These are phyloP conservation scores for Baronia brevicornis DNA, from an alignment of 2,888 invertebrate genomes.

Conservation along the genomic window DNA sequence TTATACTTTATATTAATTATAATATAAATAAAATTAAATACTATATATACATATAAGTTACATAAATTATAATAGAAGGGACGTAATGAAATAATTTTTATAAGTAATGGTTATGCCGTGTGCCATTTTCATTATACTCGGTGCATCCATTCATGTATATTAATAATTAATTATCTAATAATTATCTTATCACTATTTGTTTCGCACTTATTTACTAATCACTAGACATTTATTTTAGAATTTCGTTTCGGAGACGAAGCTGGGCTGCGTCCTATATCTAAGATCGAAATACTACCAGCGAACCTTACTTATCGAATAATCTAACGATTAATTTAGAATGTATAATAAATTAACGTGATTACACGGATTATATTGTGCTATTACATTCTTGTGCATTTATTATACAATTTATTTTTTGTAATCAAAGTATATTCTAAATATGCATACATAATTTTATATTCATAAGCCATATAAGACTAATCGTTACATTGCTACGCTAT, in stretches of 20 bases:
- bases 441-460: too few species aligned
- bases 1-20: too few species aligned
- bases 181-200: conserved; percentile 25
- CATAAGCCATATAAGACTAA: too few species aligned
- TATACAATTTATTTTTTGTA: conserved; percentile 5
- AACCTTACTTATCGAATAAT: conserved; percentile 29
- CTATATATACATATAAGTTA: too few species aligned
- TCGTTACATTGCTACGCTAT: too few species aligned
- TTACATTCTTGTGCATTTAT: conserved; percentile 26
- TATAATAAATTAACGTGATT: conserved; percentile 28
- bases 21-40: too few species aligned
- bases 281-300: conserved; percentile 38
- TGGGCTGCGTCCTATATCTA: conserved; percentile 34
- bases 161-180: conserved; percentile 20
- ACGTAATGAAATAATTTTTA: too few species aligned
- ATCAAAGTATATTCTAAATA: conserved; percentile 4
- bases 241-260: conserved; percentile 63
- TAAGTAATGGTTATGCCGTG: too few species aligned
- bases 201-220: conserved; percentile 45
- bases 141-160: conserved; percentile 23
- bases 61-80: too few species aligned
- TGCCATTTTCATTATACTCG: too few species aligned
- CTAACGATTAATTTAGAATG: conserved; percentile 21
- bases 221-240: conserved; percentile 66
- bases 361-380: conserved; percentile 34